Conservation (phyloP, 2,797 vertebrate species). For the Zalophus californianus region DNA sequence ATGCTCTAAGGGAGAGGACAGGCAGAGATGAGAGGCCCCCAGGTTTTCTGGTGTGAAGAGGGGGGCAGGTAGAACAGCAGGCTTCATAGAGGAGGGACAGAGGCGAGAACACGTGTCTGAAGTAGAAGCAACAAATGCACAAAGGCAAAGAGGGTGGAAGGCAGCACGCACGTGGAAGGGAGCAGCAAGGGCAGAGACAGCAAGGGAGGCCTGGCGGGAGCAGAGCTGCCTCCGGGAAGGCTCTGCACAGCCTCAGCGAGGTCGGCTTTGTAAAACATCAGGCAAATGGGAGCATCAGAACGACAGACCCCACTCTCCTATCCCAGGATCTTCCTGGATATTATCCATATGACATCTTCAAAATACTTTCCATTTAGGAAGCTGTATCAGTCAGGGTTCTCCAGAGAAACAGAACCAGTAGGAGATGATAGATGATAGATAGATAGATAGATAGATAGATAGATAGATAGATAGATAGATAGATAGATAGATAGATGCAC, state of each 20-base stretch:
- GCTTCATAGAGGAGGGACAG: background rate
- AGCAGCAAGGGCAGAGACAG: background rate
- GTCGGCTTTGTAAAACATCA: background rate
- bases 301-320: background rate
- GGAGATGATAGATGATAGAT: background rate
- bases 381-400: background rate
- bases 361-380: slow-evolving; percentile 15
- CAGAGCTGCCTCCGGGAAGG: fast-evolving
- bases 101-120: background rate
- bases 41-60: background rate
- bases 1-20: background rate
- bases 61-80: background rate
- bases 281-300: background rate
- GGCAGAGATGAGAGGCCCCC: background rate
- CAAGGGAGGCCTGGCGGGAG: fast-evolving
- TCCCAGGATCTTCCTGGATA: background rate
- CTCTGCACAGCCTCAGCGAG: background rate
- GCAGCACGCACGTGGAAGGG: background rate
- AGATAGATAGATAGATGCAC: too few relatives aligned
- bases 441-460: background rate
- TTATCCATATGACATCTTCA: background rate
- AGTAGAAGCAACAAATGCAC: background rate
- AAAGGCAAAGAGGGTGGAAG: background rate
- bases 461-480: background rate
- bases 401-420: background rate